Percentiles rank a stretch among this genome's conserved stretches.
Conservation (phyloP, 2,113 vertebrate species). For the Brachirus orientalis region DNA sequence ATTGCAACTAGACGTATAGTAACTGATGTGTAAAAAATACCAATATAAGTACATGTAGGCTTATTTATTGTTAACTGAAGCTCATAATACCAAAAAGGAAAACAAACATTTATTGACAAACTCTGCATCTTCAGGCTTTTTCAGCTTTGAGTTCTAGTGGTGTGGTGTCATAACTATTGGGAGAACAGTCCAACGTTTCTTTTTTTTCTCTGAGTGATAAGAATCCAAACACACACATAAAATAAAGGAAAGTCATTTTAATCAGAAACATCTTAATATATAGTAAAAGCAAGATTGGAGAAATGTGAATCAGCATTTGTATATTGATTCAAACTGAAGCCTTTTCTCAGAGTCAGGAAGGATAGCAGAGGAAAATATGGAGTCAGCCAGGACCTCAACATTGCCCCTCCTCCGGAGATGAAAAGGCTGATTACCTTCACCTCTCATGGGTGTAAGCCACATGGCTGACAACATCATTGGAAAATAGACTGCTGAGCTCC, state of each 20-base stretch:
- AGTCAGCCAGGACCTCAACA: slow-evolving; percentile 64
- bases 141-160: background rate
- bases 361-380: slow-evolving; percentile 61
- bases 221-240: background rate
- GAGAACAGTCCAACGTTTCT: slow-evolving; percentile 4
- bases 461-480: slow-evolving; percentile 84
- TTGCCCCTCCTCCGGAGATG: slow-evolving; percentile 78
- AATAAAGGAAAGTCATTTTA: background rate
- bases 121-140: slow-evolving; percentile 4
- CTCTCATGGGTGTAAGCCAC: slow-evolving; percentile 80
- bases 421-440: slow-evolving; percentile 83
- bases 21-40: too few relatives aligned
- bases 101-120: slow-evolving; percentile 10
- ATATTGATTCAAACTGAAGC: slow-evolving; percentile 3
- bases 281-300: background rate
- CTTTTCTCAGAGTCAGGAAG: slow-evolving; percentile 24
- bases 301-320: background rate
- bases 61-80: background rate
- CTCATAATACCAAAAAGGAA: slow-evolving; percentile 23
- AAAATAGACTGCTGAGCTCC: slow-evolving; percentile 82
- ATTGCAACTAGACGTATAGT: background rate
- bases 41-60: too few relatives aligned
- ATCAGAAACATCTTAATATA: slow-evolving; percentile 12
- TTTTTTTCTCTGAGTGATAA: background rate
- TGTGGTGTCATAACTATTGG: slow-evolving; percentile 22